These are phyloP conservation scores for Gallinago media DNA, from an alignment of 2,113 vertebrate genomes.

Conservation along the genomic window DNA sequence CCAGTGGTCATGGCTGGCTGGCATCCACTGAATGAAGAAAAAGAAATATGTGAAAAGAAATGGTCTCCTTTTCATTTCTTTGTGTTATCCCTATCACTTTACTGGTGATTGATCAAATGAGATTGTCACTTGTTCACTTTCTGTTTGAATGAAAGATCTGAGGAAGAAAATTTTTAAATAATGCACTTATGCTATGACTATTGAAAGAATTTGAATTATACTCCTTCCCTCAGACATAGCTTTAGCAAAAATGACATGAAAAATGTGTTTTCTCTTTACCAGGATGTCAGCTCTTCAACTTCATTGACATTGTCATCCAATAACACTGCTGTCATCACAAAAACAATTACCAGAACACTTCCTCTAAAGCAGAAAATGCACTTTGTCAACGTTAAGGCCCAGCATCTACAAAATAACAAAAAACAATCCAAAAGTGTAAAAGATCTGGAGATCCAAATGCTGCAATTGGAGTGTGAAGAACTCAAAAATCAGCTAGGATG, in stretches of 20 bases:
- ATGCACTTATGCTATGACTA: neutral
- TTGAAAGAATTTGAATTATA: neutral
- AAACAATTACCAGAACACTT: neutral
- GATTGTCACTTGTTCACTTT: neutral
- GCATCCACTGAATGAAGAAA: neutral
- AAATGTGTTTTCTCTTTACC: conserved; percentile 29
- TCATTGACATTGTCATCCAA: neutral
- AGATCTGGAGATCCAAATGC: conserved; percentile 17
- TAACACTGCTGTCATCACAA: neutral
- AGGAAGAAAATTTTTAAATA: neutral
- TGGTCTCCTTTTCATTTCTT: neutral
- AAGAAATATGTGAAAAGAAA: neutral
- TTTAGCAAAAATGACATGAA: conserved; percentile 8
- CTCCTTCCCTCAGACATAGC: neutral
- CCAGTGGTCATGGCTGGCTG: neutral
- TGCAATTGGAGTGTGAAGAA: conserved; percentile 42
- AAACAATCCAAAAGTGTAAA: neutral
- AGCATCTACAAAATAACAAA: neutral
- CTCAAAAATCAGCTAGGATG: conserved; percentile 42
- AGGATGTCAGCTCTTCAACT: conserved; percentile 13
- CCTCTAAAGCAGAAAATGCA: conserved; percentile 13
- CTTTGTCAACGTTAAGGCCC: neutral
- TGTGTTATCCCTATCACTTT: neutral
- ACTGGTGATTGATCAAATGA: neutral
- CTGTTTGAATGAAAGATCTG: conserved; percentile 14